Percentiles rank a stretch among this genome's conserved stretches.
Conservation (phyloP, 1,140 invertebrate species). For the Diabrotica virgifera region DNA sequence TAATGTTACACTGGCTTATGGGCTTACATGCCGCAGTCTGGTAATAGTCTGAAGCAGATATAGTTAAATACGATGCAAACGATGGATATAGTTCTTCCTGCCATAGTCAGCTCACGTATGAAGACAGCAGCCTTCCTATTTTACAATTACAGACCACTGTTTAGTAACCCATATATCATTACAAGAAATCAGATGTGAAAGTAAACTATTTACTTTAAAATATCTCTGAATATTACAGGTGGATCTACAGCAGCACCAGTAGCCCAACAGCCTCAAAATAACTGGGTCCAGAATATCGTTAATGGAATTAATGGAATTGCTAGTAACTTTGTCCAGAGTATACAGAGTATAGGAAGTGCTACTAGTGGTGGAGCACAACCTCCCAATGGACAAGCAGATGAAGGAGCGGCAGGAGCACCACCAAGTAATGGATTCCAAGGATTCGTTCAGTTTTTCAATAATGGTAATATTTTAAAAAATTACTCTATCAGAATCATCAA, state of each 20-base stretch:
- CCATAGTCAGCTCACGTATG: too few relatives aligned
- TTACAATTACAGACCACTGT: too few relatives aligned
- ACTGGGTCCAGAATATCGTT: conserved; percentile 27
- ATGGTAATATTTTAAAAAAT: conserved; percentile 8
- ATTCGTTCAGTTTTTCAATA: conserved; percentile 21
- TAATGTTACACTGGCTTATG: too few relatives aligned
- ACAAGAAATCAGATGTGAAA: too few relatives aligned
- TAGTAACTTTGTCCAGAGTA: conserved; percentile 25
- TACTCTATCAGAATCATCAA: too few relatives aligned
- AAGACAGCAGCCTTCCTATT: too few relatives aligned
- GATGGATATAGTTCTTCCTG: too few relatives aligned
- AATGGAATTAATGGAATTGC: conserved; percentile 21
- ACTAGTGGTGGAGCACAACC: neutral
- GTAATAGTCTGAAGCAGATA: too few relatives aligned
- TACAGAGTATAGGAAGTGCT: conserved; percentile 6
- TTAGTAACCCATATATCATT: too few relatives aligned
- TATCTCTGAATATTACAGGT: neutral
- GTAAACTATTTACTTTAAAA: neutral
- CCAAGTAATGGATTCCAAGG: conserved; percentile 17
- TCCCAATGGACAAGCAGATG: conserved; percentile 24
- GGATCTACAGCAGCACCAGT: neutral
- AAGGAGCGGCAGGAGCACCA: conserved; percentile 11
- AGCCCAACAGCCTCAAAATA: conserved; percentile 15
- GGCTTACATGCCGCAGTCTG: too few relatives aligned
- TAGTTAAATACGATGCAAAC: too few relatives aligned